Evolutionary conservation across 1,140 invertebrate species (phyloP), one percentile per base, ranked within the genome.

Genomic region (Nebria ingens): DNA sequence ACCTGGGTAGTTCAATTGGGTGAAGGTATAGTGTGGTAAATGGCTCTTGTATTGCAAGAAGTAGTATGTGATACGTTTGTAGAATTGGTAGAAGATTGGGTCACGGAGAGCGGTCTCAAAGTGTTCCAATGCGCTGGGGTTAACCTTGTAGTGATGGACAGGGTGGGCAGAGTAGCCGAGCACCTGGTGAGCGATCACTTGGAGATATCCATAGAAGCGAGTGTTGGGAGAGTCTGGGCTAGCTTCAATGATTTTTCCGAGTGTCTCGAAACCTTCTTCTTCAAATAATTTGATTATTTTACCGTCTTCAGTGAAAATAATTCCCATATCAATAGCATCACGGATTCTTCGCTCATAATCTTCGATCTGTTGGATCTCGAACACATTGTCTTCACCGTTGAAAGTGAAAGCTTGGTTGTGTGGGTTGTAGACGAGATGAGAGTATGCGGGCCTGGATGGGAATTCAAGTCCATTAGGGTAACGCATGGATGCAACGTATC

Each of bases 221-320:
- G 61, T 62, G 68, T 88, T 84, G 38, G 75, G 75, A n/a, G 79
- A 82, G 55, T 86, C 81, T 0, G 73, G 73, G 57, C 83, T 80
- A 19, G 76, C 73, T 72, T 88, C 78, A 51, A 88, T 78, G 1
- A 86, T 59, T 60, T 81, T 79, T 19, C 79, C 84, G n/a, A 89
- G 70, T 45, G 77, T 70, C 57, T 83, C 75, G 56, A 85, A 67
- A 21, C 73, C 73, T 2, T 74, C 68, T 6, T 68, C 22, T 0
- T 61, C 62, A 59, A 72, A 71, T 11, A 85, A 64, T 52, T 73
- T 64, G 19, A 82, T 61, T 40, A 68, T 69, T 38, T 77, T 70
- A 52, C 77, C 76, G n/a, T 74, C 61, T 19, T 64, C 67, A 23
- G 74, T 72, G 2, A 71, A 56, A 34, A 79, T 56, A 58, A 69